phyloP scores from a whole-genome alignment of 2,888 invertebrate genomes.

The Pristionchus exspectatus region DNA sequence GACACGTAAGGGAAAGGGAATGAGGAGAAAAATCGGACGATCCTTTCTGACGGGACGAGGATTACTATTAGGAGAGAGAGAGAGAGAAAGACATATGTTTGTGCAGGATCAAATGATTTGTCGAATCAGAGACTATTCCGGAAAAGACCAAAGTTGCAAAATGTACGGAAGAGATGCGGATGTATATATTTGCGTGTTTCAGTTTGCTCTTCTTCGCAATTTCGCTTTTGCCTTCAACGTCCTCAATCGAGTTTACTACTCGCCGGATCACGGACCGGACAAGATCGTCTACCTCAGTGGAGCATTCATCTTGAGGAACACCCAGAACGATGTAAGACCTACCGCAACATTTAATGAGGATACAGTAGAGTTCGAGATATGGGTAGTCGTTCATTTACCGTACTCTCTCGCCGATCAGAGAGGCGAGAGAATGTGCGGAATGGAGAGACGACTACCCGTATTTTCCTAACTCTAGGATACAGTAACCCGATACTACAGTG shows the following conservation, averaged over 20 bases:
- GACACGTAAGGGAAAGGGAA: slow-evolving; percentile 19
- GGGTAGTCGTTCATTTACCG: background rate
- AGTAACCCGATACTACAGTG: background rate
- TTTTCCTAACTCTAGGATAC: too few relatives aligned
- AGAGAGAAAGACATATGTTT: background rate
- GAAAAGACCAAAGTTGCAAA: slow-evolving; percentile 1
- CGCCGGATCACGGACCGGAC: slow-evolving; percentile 77
- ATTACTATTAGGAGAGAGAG: slow-evolving; percentile 4
- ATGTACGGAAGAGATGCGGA: background rate
- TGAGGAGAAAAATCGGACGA: background rate
- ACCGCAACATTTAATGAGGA: background rate
- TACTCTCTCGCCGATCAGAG: background rate
- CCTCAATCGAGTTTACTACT: slow-evolving; percentile 77
- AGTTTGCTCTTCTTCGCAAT: slow-evolving; percentile 76
- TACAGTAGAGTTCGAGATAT: background rate
- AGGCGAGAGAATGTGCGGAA: background rate
- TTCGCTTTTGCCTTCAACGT: slow-evolving; percentile 78
- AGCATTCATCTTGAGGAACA: slow-evolving; percentile 77
- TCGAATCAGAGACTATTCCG: slow-evolving; percentile 7
- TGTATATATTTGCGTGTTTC: slow-evolving; percentile 54
- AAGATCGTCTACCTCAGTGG: slow-evolving; percentile 78
- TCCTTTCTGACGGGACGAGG: slow-evolving; percentile 1
- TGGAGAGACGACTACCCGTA: background rate
- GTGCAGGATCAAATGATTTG: background rate
- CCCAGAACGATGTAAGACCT: slow-evolving; percentile 67